phyloP scores from a whole-genome alignment of 2,797 vertebrate genomes.

The Falco concolor region DNA sequence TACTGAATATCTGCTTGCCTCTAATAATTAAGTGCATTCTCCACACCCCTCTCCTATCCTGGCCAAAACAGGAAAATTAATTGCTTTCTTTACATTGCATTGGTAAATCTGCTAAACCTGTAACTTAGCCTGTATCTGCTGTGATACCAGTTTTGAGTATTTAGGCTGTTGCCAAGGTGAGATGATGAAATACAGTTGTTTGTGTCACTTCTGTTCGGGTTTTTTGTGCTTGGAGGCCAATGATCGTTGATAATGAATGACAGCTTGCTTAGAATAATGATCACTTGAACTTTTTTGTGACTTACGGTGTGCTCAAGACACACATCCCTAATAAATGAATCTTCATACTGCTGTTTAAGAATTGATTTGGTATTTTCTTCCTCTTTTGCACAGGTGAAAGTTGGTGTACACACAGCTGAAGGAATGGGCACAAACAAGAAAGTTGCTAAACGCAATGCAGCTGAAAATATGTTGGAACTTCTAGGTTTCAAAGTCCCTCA shows the following conservation, averaged over 20 bases:
- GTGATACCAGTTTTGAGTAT: background rate
- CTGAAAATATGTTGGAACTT: conserved; percentile 97
- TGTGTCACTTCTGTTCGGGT: background rate
- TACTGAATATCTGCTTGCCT: background rate
- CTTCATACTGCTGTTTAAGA: background rate
- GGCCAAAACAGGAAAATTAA: background rate
- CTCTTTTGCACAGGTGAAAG: conserved; percentile 80
- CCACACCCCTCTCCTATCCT: background rate
- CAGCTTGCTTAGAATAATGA: background rate
- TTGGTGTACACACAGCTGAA: conserved; percentile 89
- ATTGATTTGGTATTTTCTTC: background rate
- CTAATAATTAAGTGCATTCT: background rate
- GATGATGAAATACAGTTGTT: background rate
- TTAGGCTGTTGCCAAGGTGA: background rate
- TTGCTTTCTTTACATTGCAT: background rate
- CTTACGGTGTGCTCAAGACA: background rate
- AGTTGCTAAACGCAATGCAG: conserved; percentile 96
- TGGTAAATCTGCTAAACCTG: background rate
- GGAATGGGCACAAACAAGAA: conserved; percentile 97
- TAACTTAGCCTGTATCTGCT: background rate
- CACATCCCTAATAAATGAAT: background rate
- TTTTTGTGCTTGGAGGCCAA: background rate
- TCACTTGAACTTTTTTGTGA: background rate
- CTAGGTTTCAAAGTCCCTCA: conserved; percentile 97
- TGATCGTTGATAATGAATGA: background rate